phyloP scores from a whole-genome alignment of 2,888 invertebrate genomes.

The Scaptomyza parva region DNA sequence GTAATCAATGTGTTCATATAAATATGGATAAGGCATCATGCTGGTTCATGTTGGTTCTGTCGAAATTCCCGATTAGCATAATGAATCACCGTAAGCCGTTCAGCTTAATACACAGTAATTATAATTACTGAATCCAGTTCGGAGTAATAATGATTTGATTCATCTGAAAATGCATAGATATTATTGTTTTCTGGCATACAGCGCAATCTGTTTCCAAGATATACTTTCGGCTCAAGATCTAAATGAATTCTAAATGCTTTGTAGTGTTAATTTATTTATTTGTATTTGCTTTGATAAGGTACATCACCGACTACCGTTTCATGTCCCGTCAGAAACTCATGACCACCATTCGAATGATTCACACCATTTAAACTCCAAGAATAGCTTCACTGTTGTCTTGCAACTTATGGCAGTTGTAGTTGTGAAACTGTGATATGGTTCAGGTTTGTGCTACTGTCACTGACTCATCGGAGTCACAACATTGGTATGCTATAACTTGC shows the following conservation, averaged over 20 bases:
- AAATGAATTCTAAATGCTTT: not conserved
- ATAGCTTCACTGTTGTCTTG: not conserved
- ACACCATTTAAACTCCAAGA: slow-evolving; percentile 2
- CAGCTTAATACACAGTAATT: slow-evolving; percentile 8
- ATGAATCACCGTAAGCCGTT: not conserved
- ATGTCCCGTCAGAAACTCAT: not conserved
- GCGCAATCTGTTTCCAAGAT: no score
- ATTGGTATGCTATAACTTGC: slow-evolving; percentile 41
- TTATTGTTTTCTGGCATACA: not conserved
- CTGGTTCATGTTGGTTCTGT: not conserved
- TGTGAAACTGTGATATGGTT: slow-evolving; percentile 15
- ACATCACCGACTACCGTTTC: not conserved
- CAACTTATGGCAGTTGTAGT: not conserved
- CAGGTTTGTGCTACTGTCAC: not conserved
- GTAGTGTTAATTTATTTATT: slow-evolving; percentile 20
- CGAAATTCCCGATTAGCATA: slow-evolving; percentile 1
- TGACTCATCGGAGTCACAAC: slow-evolving; percentile 37
- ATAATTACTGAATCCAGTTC: not conserved
- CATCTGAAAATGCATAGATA: slow-evolving; percentile 14
- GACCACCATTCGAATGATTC: slow-evolving; percentile 21
- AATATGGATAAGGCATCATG: not conserved
- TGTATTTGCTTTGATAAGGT: not conserved
- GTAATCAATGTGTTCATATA: not conserved
- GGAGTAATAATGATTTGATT: slow-evolving; percentile 22
- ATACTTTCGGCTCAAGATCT: no score